phyloP scores from a whole-genome alignment of 2,113 vertebrate species.

The Drymodes brunneopygia region DNA sequence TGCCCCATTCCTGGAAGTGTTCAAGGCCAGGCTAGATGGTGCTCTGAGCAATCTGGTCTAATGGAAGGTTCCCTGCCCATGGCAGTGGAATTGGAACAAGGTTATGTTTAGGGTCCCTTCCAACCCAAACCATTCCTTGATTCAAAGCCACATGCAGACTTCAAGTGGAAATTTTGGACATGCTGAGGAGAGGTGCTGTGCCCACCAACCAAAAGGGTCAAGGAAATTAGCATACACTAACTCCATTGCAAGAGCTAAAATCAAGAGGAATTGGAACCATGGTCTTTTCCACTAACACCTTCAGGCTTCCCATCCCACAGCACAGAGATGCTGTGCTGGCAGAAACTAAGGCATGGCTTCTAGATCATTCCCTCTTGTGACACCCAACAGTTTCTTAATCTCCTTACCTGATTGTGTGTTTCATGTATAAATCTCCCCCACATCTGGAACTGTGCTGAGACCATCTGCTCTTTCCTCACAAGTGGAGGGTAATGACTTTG shows the following conservation, averaged over 20 bases:
- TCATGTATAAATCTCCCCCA: background rate
- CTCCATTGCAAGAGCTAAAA: background rate
- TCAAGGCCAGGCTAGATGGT: background rate
- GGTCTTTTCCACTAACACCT: background rate
- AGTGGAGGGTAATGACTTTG: background rate
- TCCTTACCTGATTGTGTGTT: background rate
- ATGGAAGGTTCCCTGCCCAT: background rate
- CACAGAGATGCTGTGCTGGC: background rate
- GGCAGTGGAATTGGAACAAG: background rate
- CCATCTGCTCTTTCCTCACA: constrained; percentile 1
- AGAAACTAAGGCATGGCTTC: background rate
- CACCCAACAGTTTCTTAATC: background rate
- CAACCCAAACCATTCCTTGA: background rate
- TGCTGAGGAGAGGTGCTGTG: background rate
- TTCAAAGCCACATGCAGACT: background rate
- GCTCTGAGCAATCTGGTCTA: background rate
- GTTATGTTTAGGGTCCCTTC: background rate
- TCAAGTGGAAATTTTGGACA: background rate
- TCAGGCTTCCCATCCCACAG: background rate
- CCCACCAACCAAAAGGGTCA: background rate
- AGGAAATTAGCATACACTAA: background rate
- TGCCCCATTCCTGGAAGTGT: background rate
- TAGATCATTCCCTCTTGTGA: background rate
- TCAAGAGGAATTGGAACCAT: background rate
- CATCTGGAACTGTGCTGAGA: background rate